Evolutionary conservation across 1,140 invertebrate species (phyloP), one percentile per base, ranked within the genome.

Genomic region (Scaptomyza graminum): DNA sequence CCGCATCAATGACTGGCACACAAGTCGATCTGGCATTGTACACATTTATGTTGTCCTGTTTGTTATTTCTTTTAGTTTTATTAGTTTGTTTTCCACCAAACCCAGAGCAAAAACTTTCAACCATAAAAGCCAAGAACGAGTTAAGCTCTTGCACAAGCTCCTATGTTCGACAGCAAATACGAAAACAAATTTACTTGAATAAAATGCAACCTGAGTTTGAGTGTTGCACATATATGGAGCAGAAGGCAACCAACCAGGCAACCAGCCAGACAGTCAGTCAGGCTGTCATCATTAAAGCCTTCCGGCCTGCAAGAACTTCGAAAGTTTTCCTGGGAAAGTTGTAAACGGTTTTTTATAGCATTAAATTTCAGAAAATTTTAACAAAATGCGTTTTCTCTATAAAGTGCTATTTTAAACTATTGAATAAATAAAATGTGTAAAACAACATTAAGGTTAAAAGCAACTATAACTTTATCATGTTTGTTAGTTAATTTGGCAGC

Each of bases 51-150:
- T 78, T 52, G 74, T 78, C 8, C 31, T 9, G 8, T 34, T 34
- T 41, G 11, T 41, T 41, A 65, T 69, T 70, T 81, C 49, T 74
- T 82, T 71, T 71, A 72, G 79, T 83, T 83, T 83, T 83, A 84
- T 84, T 84, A 79, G 80, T 84, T 83, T 84, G 81, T 76, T 84
- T 82, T 84, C 46, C 72, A 34, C 8, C 31, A 9, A 34, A 34
- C 31, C 8, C 2, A 34, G 7, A 41, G 34, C 16, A 11, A 16
- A 16, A 66, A 82, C 82, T 61, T 82, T 77, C 41, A 43, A 31
- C 79, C 74, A 63, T 82, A 64, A 82, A 82, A 77, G 65, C 64
- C 56, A 77, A 67, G 66, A 79, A 64, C 72, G 60, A 73, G 54
- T 68, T 66, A 69, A 64, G 74, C 67, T 34, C 31, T 31, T 31